These are phyloP conservation scores for Eulithis prunata DNA, from an alignment of 2,888 invertebrate genomes.

Conservation along the genomic window DNA sequence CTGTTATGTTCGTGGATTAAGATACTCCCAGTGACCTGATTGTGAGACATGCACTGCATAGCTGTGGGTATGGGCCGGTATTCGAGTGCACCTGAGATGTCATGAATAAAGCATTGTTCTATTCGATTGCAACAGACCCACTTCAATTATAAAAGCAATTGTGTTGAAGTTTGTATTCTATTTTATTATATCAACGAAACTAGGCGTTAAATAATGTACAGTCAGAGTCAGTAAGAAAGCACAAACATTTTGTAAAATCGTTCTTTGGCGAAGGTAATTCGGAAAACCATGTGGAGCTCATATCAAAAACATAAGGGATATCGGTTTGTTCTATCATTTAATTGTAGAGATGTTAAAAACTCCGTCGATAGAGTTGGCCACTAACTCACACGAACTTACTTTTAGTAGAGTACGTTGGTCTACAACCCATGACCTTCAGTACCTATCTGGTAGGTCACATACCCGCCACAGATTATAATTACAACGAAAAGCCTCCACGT, in stretches of 20 bases:
- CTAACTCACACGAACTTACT: too few relatives aligned
- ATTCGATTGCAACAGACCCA: conserved; percentile 20
- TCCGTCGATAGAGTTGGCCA: too few relatives aligned
- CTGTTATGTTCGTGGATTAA: conserved; percentile 8
- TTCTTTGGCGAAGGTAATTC: too few relatives aligned
- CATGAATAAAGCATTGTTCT: conserved; percentile 28
- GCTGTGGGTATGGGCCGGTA: conserved; percentile 3
- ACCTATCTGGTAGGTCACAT: conserved; percentile 4
- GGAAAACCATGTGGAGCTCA: too few relatives aligned
- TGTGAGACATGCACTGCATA: conserved; percentile 18
- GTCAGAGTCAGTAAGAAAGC: too few relatives aligned
- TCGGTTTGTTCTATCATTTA: too few relatives aligned
- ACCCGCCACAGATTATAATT: conserved; percentile 17
- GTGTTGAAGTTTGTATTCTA: not conserved
- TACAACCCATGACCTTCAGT: conserved; percentile 21
- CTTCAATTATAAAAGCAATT: conserved; percentile 21
- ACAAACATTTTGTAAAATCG: too few relatives aligned
- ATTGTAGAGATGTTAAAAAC: too few relatives aligned
- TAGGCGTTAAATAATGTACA: too few relatives aligned
- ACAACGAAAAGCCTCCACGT: conserved; percentile 15
- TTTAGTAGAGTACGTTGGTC: not conserved
- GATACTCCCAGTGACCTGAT: conserved; percentile 27
- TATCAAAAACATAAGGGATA: too few relatives aligned
- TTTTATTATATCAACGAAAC: too few relatives aligned
- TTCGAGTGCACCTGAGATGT: conserved; percentile 25